phyloP scores from a whole-genome alignment of 2,797 vertebrate species.

The Alectoris magna region DNA sequence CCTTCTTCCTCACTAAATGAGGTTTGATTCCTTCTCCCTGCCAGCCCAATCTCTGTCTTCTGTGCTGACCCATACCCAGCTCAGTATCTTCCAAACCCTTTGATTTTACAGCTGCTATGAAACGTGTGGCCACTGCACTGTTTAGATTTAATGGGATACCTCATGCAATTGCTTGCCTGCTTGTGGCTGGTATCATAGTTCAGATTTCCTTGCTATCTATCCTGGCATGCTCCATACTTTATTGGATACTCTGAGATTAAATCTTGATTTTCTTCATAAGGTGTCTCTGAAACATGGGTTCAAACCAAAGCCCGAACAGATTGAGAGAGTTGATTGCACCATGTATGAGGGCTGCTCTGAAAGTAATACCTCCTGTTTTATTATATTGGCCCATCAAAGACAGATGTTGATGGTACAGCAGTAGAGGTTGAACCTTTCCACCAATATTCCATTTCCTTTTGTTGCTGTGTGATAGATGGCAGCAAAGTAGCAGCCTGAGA shows the following conservation, averaged over 20 bases:
- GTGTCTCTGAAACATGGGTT: constrained; percentile 4
- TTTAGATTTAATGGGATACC: not conserved
- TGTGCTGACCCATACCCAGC: not conserved
- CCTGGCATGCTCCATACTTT: not conserved
- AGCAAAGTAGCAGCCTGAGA: no score
- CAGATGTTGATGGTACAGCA: no score
- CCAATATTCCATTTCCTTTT: no score
- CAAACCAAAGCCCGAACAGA: constrained; percentile 39
- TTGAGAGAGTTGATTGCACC: constrained; percentile 2
- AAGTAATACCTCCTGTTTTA: no score
- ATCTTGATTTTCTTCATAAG: constrained; percentile 19
- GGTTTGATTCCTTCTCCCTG: not conserved
- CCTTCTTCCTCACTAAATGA: not conserved
- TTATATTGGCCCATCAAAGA: no score
- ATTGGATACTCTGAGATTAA: not conserved
- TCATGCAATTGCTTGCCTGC: constrained; percentile 6
- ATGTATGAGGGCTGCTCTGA: no score
- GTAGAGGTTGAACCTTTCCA: no score
- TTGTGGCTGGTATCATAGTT: not conserved
- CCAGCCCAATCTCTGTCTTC: not conserved
- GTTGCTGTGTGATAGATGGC: no score
- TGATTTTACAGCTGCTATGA: not conserved
- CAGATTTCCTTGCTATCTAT: not conserved
- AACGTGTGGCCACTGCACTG: not conserved
- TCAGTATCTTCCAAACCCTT: not conserved